Conservation (phyloP, 2,888 invertebrate species). For the Xestia c-nigrum region DNA sequence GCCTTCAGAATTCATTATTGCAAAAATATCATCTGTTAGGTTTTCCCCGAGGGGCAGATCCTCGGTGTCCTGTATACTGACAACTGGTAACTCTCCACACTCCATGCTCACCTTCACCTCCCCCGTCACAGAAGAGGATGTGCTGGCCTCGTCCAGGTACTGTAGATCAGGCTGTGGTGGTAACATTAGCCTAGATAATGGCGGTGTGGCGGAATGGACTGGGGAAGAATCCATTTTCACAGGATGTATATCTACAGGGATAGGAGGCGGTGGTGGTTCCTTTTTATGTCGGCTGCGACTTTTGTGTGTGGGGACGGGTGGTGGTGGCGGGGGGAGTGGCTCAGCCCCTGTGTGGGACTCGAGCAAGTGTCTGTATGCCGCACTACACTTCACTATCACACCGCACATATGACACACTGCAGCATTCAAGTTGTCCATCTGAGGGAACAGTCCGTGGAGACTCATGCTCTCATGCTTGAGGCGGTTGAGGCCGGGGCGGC, state of each 20-base stretch:
- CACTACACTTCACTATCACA: constrained; percentile 94
- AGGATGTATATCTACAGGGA: constrained; percentile 81
- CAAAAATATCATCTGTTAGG: constrained; percentile 88
- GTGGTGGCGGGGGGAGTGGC: constrained; percentile 86
- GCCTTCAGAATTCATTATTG: constrained; percentile 89
- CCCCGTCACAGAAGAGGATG: constrained; percentile 78
- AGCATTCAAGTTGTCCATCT: constrained; percentile 94
- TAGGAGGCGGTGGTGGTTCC: constrained; percentile 80
- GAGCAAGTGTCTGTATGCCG: constrained; percentile 93
- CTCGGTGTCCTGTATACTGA: constrained; percentile 89
- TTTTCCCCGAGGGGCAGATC: constrained; percentile 87
- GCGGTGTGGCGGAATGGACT: constrained; percentile 81
- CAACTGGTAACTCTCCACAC: constrained; percentile 87
- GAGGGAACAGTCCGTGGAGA: constrained; percentile 94
- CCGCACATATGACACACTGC: constrained; percentile 95
- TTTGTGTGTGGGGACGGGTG: constrained; percentile 78
- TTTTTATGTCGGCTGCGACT: constrained; percentile 85
- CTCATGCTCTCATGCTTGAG: constrained; percentile 92
- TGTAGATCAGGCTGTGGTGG: constrained; percentile 84
- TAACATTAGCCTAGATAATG: constrained; percentile 83
- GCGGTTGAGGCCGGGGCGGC: constrained; percentile 89
- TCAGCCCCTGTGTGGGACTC: constrained; percentile 87
- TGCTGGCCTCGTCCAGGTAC: constrained; percentile 82
- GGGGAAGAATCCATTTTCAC: constrained; percentile 83
- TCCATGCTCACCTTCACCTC: constrained; percentile 87